These are phyloP conservation scores for Heterotilapia buettikoferi DNA, from an alignment of 2,113 vertebrate genomes.

Conservation along the genomic window DNA sequence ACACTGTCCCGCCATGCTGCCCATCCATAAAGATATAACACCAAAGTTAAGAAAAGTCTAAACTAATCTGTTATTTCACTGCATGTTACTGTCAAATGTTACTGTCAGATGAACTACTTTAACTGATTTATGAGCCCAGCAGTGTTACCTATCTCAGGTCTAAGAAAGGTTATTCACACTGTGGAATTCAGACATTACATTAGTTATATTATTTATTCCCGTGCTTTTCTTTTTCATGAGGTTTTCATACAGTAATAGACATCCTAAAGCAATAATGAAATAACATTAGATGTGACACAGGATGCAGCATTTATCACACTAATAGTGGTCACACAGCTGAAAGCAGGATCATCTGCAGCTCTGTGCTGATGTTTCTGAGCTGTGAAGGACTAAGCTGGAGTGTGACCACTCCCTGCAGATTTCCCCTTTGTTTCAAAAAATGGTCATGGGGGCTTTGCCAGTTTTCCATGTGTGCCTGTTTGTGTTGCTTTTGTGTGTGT, in stretches of 20 bases:
- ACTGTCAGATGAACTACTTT: neutral
- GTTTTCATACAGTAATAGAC: neutral
- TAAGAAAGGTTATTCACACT: neutral
- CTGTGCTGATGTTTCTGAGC: neutral
- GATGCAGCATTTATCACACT: neutral
- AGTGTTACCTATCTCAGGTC: neutral
- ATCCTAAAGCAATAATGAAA: neutral
- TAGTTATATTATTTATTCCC: neutral
- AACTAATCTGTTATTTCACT: neutral
- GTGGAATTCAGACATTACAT: neutral
- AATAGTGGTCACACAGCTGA: neutral
- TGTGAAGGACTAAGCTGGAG: neutral
- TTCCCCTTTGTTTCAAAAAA: slow-evolving; percentile 12
- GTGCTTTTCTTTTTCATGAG: neutral
- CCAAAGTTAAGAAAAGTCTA: neutral
- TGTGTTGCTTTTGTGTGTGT: neutral
- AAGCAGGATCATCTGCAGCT: neutral
- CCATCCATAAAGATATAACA: neutral
- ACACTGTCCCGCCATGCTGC: fast-evolving
- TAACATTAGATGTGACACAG: neutral
- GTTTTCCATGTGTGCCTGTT: slow-evolving; percentile 24
- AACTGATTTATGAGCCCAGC: neutral
- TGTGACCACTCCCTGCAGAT: slow-evolving; percentile 20
- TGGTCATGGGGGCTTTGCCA: neutral
- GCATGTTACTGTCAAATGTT: neutral